Percentiles rank a stretch among this genome's conserved stretches.
phyloP scores from a whole-genome alignment of 2,888 invertebrate species.

The Euphydryas editha region DNA sequence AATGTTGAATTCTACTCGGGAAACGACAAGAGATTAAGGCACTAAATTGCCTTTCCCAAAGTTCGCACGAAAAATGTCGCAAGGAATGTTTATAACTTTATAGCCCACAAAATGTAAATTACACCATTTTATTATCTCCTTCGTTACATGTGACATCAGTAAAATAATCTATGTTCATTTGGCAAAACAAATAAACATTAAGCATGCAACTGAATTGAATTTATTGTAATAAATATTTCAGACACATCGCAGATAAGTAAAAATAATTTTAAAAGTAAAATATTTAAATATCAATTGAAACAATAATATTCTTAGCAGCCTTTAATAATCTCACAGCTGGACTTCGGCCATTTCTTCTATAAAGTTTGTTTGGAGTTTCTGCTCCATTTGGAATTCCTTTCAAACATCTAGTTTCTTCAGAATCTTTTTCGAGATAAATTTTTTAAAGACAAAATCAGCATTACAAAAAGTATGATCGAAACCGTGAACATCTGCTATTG shows the following conservation, averaged over 20 bases:
- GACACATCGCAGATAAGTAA: neutral
- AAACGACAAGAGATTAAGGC: neutral
- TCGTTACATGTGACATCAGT: neutral
- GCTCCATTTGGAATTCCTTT: too few relatives aligned
- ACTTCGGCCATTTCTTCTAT: too few relatives aligned
- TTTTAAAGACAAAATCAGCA: too few relatives aligned
- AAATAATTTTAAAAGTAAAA: neutral
- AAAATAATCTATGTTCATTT: neutral
- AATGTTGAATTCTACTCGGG: too few relatives aligned
- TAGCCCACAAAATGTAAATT: neutral
- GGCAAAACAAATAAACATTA: neutral
- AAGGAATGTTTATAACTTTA: neutral
- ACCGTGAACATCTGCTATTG: too few relatives aligned
- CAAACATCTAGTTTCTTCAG: too few relatives aligned
- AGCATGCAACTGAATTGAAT: neutral
- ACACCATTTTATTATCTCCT: neutral
- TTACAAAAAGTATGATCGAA: too few relatives aligned
- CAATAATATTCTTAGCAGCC: too few relatives aligned
- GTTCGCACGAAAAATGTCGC: neutral
- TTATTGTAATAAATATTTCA: neutral
- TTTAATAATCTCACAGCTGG: too few relatives aligned
- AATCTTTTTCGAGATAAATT: too few relatives aligned
- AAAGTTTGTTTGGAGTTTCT: too few relatives aligned
- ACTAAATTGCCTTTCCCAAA: neutral
- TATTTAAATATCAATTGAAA: too few relatives aligned